Evolutionary conservation across 2,113 vertebrate species (phyloP).

Genomic region (Clarias magur): DNA sequence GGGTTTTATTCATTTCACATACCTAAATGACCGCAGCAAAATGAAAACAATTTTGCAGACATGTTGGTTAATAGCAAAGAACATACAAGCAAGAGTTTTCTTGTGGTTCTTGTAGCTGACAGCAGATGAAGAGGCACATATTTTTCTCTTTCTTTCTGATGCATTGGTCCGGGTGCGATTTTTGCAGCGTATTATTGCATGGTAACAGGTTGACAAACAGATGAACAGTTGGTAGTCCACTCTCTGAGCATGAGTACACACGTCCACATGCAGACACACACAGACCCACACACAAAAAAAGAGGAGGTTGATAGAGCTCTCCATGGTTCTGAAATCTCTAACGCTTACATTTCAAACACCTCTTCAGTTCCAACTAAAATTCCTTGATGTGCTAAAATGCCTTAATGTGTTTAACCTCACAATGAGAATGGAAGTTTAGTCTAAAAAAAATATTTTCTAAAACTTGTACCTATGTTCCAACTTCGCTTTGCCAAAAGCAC

Average conservation of each 20-base stretch:
- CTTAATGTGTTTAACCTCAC: neutral
- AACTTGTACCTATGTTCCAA: neutral
- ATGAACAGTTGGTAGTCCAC: constrained; percentile 40
- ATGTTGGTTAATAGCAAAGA: neutral
- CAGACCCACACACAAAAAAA: neutral
- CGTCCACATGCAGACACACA: neutral
- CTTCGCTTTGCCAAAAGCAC: neutral
- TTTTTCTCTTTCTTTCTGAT: constrained; percentile 8
- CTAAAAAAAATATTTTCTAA: neutral
- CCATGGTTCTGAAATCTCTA: constrained; percentile 42
- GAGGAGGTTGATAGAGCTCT: constrained; percentile 27
- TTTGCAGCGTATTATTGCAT: constrained; percentile 48
- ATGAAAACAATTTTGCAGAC: neutral
- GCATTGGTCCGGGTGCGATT: constrained; percentile 44
- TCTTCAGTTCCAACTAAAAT: neutral
- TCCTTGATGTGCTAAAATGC: neutral
- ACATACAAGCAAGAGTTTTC: constrained; percentile 46
- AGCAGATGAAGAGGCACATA: neutral
- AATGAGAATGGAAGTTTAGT: neutral
- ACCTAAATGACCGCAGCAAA: neutral
- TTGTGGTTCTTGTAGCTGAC: neutral
- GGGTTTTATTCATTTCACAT: neutral
- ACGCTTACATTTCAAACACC: neutral
- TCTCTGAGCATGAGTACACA: constrained; percentile 11
- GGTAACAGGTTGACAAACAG: constrained; percentile 51